phyloP scores from a whole-genome alignment of 2,113 vertebrate species.

The Muntiacus muntjak region DNA sequence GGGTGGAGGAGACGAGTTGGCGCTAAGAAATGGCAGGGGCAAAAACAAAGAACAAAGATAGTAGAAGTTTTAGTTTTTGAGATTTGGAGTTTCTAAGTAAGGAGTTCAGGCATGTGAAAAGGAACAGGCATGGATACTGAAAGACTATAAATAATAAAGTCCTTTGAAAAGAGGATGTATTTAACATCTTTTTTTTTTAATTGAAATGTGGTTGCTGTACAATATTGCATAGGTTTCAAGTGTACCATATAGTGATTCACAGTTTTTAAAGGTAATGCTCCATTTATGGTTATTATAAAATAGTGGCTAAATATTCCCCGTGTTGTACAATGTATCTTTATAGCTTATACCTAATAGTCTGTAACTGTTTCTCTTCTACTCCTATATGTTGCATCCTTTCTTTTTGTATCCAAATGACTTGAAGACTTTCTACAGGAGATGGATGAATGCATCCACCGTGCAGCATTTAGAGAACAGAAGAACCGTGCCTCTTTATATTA shows the following conservation, averaged over 20 bases:
- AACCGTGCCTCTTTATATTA: background rate
- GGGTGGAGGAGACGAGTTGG: background rate
- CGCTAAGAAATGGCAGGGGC: background rate
- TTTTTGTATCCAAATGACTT: background rate
- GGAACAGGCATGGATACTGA: background rate
- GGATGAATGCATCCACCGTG: background rate
- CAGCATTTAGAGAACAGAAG: background rate
- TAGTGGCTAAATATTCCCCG: background rate
- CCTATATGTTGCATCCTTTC: background rate
- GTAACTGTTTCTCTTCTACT: background rate
- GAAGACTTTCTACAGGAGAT: background rate
- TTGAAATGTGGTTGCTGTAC: background rate
- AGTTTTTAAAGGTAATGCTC: background rate
- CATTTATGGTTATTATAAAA: background rate
- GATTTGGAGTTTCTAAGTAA: background rate
- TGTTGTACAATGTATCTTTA: background rate
- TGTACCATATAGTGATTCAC: background rate
- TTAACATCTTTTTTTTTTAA: background rate
- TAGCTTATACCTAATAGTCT: background rate
- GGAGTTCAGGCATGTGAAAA: background rate
- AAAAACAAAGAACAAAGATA: background rate
- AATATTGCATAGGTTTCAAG: background rate
- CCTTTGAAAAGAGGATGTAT: background rate
- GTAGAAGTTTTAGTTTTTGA: background rate
- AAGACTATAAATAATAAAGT: background rate